Evolutionary conservation across 1,140 invertebrate genomes (phyloP).

Genomic region (Zeugodacus cucurbitae): DNA sequence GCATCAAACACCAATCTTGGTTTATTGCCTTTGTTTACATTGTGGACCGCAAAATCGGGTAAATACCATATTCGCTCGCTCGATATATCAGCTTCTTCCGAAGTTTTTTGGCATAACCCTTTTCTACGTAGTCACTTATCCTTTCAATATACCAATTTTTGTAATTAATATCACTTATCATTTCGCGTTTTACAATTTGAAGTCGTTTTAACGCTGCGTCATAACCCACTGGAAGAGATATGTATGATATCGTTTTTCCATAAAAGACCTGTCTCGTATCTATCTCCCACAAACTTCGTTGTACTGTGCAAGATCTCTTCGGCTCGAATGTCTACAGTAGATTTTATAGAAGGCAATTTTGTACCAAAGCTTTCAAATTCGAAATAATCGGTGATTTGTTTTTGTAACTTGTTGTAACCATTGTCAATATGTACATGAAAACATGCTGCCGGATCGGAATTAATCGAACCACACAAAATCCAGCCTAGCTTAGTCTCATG

Average conservation of each 20-base stretch:
- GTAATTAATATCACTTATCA: background rate
- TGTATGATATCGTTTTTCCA: too few relatives aligned
- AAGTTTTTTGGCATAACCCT: background rate
- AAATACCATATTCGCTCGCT: background rate
- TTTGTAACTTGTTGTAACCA: background rate
- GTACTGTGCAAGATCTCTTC: background rate
- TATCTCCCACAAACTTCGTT: too few relatives aligned
- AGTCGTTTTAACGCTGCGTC: background rate
- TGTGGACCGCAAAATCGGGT: background rate
- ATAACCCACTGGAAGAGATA: too few relatives aligned
- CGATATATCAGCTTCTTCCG: background rate
- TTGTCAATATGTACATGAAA: too few relatives aligned
- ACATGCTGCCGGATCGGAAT: background rate
- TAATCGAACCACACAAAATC: slow-evolving; percentile 33
- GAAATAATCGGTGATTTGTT: slow-evolving; percentile 17
- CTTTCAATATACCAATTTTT: background rate
- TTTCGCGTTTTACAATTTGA: background rate
- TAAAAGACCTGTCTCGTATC: too few relatives aligned
- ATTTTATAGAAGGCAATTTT: background rate
- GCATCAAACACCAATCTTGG: too few relatives aligned
- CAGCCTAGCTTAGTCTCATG: background rate
- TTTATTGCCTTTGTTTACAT: too few relatives aligned
- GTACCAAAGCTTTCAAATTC: background rate
- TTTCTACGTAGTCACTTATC: background rate
- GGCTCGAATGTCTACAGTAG: background rate